Base-by-base conservation (phyloP, 2,888 invertebrate species). In the Piscicola geometra region DNA sequence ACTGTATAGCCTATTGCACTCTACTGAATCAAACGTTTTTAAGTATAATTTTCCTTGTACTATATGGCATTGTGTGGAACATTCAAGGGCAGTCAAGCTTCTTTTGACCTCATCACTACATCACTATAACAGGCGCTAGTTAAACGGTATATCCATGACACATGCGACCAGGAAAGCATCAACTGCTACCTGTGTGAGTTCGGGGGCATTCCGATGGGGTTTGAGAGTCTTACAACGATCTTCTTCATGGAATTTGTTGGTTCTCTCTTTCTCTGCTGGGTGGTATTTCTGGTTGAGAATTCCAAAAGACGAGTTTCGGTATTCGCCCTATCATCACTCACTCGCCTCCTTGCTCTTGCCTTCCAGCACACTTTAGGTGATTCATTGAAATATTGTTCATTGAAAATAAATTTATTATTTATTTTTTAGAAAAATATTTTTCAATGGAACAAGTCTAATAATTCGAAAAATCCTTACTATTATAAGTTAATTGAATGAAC, bases 181-280 rank as follows among this genome's bases (percentile, higher is more conserved):
- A 56, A 56, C 60, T 56, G 60, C 60, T 56, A 15, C 60, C 5
- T 56, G 60, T 56, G 60, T 21, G 60, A 56, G 25, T 56, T 56
- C n/a, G 60, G 60, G 5, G 60, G 60, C 3, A 21, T 3, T 9
- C 5, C 21, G n/a, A n/a, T 56, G 60, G n/a, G n/a, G 25, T 18
- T 56, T 5, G 60, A 21, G 3, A 5, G n/a, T n/a, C 25, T 25
- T 21, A 5, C n/a, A 5, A 56, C 5, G n/a, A 21, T 25, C n/a
- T 56, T 56, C 21, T 25, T 56, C 25, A 5, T 56, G 60, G 60
- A 56, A 56, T 21, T 56, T n/a, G 3, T 56, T n/a, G 25, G 60
- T 21, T 18, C 60, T 56, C 21, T 56, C 3, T 5, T 56, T 3
- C 60, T 56, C 25, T 56, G 60, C 60, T 25, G 21, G 60, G 3